Base-by-base conservation (phyloP, 2,888 invertebrate species). In the Drosophila prostipennis region DNA sequence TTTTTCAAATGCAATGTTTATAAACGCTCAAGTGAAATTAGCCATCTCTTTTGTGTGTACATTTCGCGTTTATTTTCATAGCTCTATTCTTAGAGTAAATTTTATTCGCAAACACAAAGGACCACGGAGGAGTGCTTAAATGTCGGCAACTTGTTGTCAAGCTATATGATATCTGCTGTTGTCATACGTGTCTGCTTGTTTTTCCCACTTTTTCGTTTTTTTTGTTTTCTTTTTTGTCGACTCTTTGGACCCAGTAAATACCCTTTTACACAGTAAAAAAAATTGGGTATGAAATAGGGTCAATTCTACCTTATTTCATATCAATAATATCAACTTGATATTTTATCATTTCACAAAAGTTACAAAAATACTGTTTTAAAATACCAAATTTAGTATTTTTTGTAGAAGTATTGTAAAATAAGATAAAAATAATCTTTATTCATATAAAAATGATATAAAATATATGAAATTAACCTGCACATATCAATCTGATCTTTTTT, bases 91-190 rank as follows among this genome's bases (percentile, higher is more conserved):
- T 26, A 23, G 37, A 54, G 52, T 60, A 58, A 51, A 55, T 74
- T 64, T 79, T 58, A 77, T 77, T 65, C 72, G 58, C 67, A 64
- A 74, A 70, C 69, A 75, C 52, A 63, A 37, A 42, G 59, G 54
- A 63, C 58, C 52, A 6, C 40, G 40, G 23, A 39, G 48, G 52
- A 39, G 70, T 67, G 45, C 42, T 69, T 52, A 49, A 48, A 64
- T 68, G 73, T 52, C 61, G 56, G 58, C 56, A 61, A 54, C 68
- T 43, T 68, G 56, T 48, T 72, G 52, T 73, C 53, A 46, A 54
- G 69, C 83, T 52, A 82, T 77, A 63, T 63, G 86, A 85, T 80
- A 85, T 85, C 78, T 78, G 57, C 52, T 65, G 70, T 75, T 80
- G 78, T 73, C 76, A 69, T 71, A 71, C 60, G 52, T 64, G 59